Evolutionary conservation across 2,888 invertebrate genomes (phyloP).

Genomic region (Drosophila trichaetosa): DNA sequence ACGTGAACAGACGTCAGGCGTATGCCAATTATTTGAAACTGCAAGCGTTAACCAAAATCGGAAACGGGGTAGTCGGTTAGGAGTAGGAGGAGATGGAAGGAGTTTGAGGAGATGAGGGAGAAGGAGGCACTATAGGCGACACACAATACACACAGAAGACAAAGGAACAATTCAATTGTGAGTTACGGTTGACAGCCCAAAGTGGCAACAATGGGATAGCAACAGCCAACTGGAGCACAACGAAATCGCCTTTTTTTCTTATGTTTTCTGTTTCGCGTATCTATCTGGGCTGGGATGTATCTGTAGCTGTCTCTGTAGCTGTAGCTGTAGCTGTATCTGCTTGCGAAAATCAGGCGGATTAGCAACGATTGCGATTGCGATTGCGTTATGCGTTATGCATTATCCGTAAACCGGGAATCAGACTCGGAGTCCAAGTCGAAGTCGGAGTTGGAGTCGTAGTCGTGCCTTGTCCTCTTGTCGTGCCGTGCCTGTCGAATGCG

Average conservation of each 20-base stretch:
- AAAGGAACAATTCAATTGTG: slow-evolving; percentile 80
- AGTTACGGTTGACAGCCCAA: slow-evolving; percentile 72
- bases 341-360: slow-evolving; percentile 48
- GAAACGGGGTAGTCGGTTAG: slow-evolving; percentile 15
- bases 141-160: slow-evolving; percentile 46
- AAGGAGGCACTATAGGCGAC: background rate
- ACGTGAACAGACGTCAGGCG: slow-evolving; percentile 35
- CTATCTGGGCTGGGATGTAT: background rate
- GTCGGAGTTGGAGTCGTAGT: slow-evolving; percentile 25
- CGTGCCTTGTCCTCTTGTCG: slow-evolving; percentile 50
- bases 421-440: background rate
- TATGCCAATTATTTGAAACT: slow-evolving; percentile 65
- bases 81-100: background rate
- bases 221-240: slow-evolving; percentile 60
- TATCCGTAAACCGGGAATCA: slow-evolving; percentile 6
- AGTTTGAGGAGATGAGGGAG: background rate
- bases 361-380: slow-evolving; percentile 32
- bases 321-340: slow-evolving; percentile 24
- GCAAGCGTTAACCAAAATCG: slow-evolving; percentile 13
- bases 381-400: slow-evolving; percentile 48
- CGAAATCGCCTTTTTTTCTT: slow-evolving; percentile 16
- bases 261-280: slow-evolving; percentile 22
- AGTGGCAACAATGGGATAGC: slow-evolving; percentile 68
- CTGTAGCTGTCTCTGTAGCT: slow-evolving; percentile 23
- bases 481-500: slow-evolving; percentile 48